Evolutionary conservation across 2,797 vertebrate species (phyloP).

Genomic region (Antennarius maculatus): DNA sequence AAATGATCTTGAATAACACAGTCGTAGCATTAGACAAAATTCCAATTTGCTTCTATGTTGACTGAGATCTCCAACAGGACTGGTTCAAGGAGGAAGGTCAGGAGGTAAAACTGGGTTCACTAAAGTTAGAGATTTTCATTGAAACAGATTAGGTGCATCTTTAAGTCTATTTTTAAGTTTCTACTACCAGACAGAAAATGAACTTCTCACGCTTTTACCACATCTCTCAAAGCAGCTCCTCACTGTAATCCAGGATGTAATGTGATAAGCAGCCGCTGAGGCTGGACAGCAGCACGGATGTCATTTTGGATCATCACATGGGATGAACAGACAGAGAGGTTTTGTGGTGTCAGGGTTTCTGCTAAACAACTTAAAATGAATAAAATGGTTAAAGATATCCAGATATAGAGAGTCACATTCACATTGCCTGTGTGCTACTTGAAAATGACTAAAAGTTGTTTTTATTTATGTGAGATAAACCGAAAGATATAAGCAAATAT

Average conservation of each 20-base stretch:
- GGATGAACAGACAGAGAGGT: constrained; percentile 45
- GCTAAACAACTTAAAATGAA: background rate
- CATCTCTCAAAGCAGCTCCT: constrained; percentile 20
- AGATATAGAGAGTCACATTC: background rate
- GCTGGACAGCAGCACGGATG: constrained; percentile 60
- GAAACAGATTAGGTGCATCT: background rate
- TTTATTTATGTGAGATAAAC: background rate
- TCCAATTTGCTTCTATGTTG: constrained; percentile 13
- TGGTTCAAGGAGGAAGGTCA: constrained; percentile 3
- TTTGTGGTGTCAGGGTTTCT: constrained; percentile 65
- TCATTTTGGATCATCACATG: constrained; percentile 77
- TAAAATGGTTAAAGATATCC: no score
- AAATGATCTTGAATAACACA: constrained; percentile 2
- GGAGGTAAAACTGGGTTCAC: constrained; percentile 6
- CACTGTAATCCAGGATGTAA: constrained; percentile 50
- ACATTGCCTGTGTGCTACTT: background rate
- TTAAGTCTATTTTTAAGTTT: background rate
- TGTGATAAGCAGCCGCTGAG: constrained; percentile 60
- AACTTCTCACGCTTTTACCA: background rate
- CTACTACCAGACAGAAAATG: background rate
- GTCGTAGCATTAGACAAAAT: constrained; percentile 1
- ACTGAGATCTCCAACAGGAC: background rate
- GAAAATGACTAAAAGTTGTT: no score
- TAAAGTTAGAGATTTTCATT: constrained; percentile 1
- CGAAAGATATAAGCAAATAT: background rate